Evolutionary conservation across 1,140 invertebrate genomes (phyloP), one percentile per base, ranked within the genome.

Genomic region (Papilio polyxenes): DNA sequence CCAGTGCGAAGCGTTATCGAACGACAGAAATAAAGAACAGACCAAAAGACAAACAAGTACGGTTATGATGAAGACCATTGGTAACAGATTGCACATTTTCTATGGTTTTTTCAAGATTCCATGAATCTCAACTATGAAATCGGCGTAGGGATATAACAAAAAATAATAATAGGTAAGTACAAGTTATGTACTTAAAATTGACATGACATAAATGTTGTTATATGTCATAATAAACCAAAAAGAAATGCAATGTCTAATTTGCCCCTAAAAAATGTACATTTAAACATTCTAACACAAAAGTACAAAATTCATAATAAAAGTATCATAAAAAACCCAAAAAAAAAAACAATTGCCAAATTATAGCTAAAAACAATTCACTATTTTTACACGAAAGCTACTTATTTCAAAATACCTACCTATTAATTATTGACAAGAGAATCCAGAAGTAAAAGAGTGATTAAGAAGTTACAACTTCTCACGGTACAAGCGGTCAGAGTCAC

Each of bases 371-470:
- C 48, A 76, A 49, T 5, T 51, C 17, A n/a, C 49, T 56, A 53
- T 11, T 9, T 40, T 23, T 17, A 37, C 9, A 44, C 48, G 23
- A 56, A 56, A 53, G 6, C 69, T 15, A 75, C 56, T 74, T 65
- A 82, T 84, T 74, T 75, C 49, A 82, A 72, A 81, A 65, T 84
- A 90, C 91, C 86, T 88, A 92, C 91, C 91, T 89, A 89, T 82
- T 82, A 81, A 82, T 75, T 78, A 82, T 51, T 81, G 80, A 82
- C 65, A 88, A 88, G 87, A 89, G 85, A 89, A 81, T 86, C 84
- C 85, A 91, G 89, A 89, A 92, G 87, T 88, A 91, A 89, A 91
- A 93, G 92, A 92, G 86, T 81, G 82, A 89, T 86, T 82, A 84
- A 92, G 92, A 92, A 93, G 92, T 90, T 84, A 82, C 80, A 87